phyloP scores from a whole-genome alignment of 2,797 vertebrate genomes.

The Manis javanica region DNA sequence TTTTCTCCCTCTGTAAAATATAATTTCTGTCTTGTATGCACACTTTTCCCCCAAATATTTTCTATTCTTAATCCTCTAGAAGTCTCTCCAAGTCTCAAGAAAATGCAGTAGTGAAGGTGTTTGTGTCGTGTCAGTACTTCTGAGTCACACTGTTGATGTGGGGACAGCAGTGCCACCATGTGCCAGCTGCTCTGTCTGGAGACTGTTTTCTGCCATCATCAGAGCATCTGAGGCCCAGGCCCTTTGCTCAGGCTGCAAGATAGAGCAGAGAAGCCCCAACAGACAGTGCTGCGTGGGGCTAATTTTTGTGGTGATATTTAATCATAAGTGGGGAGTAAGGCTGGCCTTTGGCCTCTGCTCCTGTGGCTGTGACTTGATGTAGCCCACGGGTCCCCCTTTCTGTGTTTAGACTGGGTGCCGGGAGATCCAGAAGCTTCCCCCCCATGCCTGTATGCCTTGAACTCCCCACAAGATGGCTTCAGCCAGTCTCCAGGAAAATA shows the following conservation, averaged over 20 bases:
- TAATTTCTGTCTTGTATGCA: background rate
- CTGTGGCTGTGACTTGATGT: background rate
- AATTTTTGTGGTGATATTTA: background rate
- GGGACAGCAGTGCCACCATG: fast-evolving
- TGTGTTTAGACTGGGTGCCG: background rate
- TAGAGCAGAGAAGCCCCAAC: background rate
- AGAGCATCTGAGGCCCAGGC: background rate
- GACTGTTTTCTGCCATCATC: background rate
- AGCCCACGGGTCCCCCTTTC: background rate
- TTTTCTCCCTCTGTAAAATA: background rate
- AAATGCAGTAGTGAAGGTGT: background rate
- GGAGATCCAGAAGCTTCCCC: background rate
- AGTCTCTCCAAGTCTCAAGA: background rate
- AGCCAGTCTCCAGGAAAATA: background rate
- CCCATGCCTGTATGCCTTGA: background rate
- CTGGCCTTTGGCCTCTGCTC: background rate
- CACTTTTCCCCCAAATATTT: background rate
- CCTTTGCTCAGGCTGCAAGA: background rate
- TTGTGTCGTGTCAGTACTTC: background rate
- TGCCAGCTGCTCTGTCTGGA: background rate
- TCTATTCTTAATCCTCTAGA: background rate
- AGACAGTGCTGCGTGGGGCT: background rate
- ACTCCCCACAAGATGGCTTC: background rate
- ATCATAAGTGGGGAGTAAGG: background rate
- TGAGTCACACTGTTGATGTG: no score